Percentiles rank a stretch among this genome's conserved stretches.
Evolutionary conservation across 1,140 invertebrate species (phyloP).

Genomic region (Eciton burchellii): DNA sequence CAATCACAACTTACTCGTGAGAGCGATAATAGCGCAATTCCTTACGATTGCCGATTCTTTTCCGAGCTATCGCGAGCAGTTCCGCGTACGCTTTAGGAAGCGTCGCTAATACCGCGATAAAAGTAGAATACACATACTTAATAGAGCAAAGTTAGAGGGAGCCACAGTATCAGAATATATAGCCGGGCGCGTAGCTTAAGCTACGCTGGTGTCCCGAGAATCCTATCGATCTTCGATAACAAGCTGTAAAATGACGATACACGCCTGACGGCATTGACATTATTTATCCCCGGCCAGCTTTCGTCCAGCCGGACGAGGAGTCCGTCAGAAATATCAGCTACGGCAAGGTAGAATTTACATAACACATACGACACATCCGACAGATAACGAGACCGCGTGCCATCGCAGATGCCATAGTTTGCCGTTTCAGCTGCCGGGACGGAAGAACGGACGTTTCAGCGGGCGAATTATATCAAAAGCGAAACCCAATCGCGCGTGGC

Average conservation of each 20-base stretch:
- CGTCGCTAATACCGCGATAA: not conserved
- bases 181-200: too few species aligned
- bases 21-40: conserved; percentile 1
- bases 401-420: conserved; percentile 5
- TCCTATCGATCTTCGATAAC: too few species aligned
- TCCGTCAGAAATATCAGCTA: not conserved
- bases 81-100: not conserved
- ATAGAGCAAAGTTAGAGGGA: too few species aligned
- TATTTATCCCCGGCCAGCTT: not conserved
- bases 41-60: conserved; percentile 11
- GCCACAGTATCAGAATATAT: too few species aligned
- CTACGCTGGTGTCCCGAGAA: too few species aligned
- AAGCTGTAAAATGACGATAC: too few species aligned
- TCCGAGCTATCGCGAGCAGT: not conserved
- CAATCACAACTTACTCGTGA: conserved; percentile 26
- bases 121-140: too few species aligned
- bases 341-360: not conserved
- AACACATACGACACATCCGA: conserved; percentile 8
- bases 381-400: not conserved
- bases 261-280: not conserved
- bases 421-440: not conserved
- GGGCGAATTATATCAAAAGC: conserved; percentile 17
- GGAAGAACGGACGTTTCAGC: conserved; percentile 5
- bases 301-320: not conserved
- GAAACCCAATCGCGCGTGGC: not conserved